phyloP scores from a whole-genome alignment of 2,113 vertebrate genomes.

The Trematocara unimaculatum region DNA sequence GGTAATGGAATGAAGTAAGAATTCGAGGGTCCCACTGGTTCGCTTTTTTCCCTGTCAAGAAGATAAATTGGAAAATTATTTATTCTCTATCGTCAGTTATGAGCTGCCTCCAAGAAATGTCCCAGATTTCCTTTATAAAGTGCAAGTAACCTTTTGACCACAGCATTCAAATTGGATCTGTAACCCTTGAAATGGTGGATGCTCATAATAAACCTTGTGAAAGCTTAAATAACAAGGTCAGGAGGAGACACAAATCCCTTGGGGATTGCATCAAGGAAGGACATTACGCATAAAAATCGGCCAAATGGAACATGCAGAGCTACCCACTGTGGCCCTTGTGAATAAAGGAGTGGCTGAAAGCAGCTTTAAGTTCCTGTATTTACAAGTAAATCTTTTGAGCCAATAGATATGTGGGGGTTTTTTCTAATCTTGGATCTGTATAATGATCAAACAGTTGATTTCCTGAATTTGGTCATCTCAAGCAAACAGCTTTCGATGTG shows the following conservation, averaged over 20 bases:
- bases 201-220: background rate
- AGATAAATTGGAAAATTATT: slow-evolving; percentile 1
- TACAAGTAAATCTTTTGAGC: background rate
- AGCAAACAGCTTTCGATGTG: background rate
- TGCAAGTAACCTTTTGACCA: background rate
- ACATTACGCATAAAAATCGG: background rate
- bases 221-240: background rate
- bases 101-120: background rate
- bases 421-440: background rate
- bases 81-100: background rate
- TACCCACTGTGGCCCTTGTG: background rate
- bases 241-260: background rate
- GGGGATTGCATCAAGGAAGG: background rate
- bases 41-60: background rate
- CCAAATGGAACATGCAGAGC: background rate
- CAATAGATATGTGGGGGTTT: background rate
- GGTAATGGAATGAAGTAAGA: background rate
- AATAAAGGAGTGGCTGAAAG: background rate
- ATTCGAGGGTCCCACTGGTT: background rate
- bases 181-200: background rate
- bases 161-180: background rate
- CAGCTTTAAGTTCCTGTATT: background rate
- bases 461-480: background rate
- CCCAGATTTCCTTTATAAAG: background rate
- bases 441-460: background rate